These are phyloP conservation scores for Hydropsyche tenuis DNA, from an alignment of 1,140 invertebrate species.

Conservation along the genomic window DNA sequence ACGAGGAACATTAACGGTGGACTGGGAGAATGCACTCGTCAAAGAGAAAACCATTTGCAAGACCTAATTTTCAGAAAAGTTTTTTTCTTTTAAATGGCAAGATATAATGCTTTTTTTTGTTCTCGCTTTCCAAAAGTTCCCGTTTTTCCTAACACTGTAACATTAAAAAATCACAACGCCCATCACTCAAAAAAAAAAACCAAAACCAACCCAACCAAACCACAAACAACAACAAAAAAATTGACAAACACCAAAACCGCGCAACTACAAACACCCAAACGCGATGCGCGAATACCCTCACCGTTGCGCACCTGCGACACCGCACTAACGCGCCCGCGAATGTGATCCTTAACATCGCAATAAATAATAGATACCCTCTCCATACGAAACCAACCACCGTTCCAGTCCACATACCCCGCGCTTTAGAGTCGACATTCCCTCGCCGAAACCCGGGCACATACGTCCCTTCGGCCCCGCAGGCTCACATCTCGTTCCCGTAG, in stretches of 20 bases:
- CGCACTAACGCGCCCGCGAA: neutral
- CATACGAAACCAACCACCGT: neutral
- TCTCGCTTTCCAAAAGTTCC: too few species aligned
- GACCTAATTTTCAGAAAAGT: too few species aligned
- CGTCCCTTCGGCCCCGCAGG: neutral
- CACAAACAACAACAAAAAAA: too few species aligned
- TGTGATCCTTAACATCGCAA: slow-evolving; percentile 28
- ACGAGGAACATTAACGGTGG: too few species aligned
- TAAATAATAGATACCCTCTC: slow-evolving; percentile 17
- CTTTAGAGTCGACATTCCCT: neutral
- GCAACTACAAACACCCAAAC: neutral
- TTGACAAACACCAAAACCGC: neutral
- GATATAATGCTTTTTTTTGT: too few species aligned
- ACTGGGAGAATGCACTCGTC: too few species aligned
- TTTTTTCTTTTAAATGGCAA: too few species aligned
- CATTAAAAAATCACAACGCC: too few species aligned
- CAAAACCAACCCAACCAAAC: too few species aligned
- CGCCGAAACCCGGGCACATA: neutral
- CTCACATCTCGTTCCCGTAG: neutral
- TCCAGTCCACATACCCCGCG: neutral
- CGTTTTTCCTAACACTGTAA: too few species aligned
- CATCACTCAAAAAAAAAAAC: too few species aligned
- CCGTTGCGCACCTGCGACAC: neutral
- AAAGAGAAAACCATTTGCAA: too few species aligned
- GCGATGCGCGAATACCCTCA: neutral